Evolutionary conservation across 2,113 vertebrate genomes (phyloP).

Genomic region (Neomonachus schauinslandi): DNA sequence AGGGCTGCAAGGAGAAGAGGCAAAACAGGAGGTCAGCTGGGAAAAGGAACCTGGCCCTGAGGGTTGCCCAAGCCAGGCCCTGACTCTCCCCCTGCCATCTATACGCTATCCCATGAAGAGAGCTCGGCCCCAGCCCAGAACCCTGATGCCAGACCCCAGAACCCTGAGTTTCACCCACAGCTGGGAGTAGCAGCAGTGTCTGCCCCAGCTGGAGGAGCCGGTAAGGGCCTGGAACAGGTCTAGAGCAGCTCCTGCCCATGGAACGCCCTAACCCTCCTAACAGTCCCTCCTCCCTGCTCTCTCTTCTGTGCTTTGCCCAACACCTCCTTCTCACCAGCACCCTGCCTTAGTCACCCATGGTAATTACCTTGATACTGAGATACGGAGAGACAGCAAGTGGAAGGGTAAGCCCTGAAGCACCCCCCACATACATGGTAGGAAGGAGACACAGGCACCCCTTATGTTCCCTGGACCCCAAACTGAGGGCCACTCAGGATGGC

Average conservation of each 20-base stretch:
- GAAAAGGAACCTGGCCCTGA: neutral
- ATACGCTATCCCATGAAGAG: neutral
- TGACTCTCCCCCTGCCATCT: neutral
- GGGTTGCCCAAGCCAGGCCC: neutral
- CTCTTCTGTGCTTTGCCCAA: slow-evolving; percentile 51
- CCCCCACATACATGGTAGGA: neutral
- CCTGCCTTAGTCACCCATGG: slow-evolving; percentile 79
- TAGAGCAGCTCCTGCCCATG: slow-evolving; percentile 63
- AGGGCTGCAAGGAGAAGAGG: slow-evolving; percentile 78
- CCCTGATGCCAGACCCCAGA: neutral
- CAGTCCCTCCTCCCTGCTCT: slow-evolving; percentile 32
- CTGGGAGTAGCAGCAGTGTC: slow-evolving; percentile 53
- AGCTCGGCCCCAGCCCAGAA: neutral
- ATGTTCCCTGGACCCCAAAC: neutral
- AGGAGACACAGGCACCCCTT: neutral
- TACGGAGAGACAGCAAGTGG: slow-evolving; percentile 56
- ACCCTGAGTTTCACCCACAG: neutral
- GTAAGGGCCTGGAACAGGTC: slow-evolving; percentile 57
- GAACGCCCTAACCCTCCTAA: slow-evolving; percentile 67
- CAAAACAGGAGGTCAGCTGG: slow-evolving; percentile 70
- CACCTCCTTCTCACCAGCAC: slow-evolving; percentile 78
- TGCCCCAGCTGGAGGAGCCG: slow-evolving; percentile 68
- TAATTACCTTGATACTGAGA: slow-evolving; percentile 82
- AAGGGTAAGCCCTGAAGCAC: neutral
- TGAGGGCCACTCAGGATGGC: neutral